Conservation (phyloP, 1,140 invertebrate species). For the Rhagoletis pomonella region DNA sequence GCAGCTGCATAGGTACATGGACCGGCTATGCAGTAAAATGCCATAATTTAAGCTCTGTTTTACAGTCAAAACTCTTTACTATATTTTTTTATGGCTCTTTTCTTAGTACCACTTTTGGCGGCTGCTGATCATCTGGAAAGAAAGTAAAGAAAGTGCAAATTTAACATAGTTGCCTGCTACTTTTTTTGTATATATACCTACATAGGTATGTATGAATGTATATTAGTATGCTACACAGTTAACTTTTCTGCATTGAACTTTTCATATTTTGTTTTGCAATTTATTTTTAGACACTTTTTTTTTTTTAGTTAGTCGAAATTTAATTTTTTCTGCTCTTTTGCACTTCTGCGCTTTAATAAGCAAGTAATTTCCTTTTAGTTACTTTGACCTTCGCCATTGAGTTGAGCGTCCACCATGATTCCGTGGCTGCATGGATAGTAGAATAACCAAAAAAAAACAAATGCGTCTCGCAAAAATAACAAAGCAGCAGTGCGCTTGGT, state of each 20-base stretch:
- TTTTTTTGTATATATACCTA: not conserved
- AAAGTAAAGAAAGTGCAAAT: constrained; percentile 12
- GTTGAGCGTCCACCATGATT: not conserved
- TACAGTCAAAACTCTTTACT: not conserved
- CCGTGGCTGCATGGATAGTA: too few relatives aligned
- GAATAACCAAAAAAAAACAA: too few relatives aligned
- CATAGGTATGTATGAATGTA: not conserved
- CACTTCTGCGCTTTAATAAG: not conserved
- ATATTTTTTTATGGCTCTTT: not conserved
- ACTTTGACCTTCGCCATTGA: constrained; percentile 10
- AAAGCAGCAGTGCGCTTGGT: not conserved
- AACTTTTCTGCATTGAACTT: not conserved
- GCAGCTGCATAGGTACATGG: not conserved
- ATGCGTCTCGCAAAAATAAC: too few relatives aligned
- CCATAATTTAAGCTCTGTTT: too few relatives aligned
- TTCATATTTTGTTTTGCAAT: not conserved
- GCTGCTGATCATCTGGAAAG: not conserved
- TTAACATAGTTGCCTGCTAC: not conserved
- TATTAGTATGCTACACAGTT: not conserved
- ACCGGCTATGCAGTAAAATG: too few relatives aligned
- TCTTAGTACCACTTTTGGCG: not conserved
- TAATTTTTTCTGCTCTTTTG: not conserved
- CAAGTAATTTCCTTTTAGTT: not conserved
- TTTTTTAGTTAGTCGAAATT: not conserved
- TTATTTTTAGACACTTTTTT: not conserved